These are phyloP conservation scores for Scolopax mira DNA, from an alignment of 2,113 vertebrate genomes.

Conservation along the genomic window DNA sequence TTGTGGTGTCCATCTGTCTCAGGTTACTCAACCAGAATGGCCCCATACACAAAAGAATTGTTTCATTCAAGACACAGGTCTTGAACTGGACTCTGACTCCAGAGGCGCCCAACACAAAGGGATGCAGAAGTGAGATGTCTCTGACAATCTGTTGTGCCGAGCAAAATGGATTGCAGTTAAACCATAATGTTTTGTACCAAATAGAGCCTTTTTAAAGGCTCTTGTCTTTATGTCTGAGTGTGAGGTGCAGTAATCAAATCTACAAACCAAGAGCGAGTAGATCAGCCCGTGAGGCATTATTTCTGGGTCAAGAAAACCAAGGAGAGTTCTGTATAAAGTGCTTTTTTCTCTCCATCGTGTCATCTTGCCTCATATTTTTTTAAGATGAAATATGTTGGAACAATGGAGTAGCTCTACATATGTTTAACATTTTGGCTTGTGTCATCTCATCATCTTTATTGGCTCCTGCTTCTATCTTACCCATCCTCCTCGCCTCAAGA, in stretches of 20 bases:
- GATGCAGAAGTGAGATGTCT: not conserved
- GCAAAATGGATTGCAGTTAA: not conserved
- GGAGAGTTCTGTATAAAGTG: not conserved
- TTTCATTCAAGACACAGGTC: not conserved
- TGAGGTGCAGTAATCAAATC: not conserved
- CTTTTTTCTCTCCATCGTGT: not conserved
- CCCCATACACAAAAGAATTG: not conserved
- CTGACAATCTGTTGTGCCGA: not conserved
- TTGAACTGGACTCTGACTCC: not conserved
- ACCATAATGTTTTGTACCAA: not conserved
- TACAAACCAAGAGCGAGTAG: not conserved
- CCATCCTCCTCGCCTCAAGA: not conserved
- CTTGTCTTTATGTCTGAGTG: not conserved
- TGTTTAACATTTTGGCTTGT: not conserved
- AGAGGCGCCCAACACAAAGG: not conserved
- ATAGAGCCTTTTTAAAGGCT: not conserved
- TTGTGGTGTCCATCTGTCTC: not conserved
- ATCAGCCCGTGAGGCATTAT: not conserved
- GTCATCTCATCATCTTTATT: not conserved
- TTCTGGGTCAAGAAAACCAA: not conserved
- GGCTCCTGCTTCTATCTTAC: not conserved
- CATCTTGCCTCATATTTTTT: not conserved
- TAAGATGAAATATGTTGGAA: not conserved
- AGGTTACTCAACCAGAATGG: not conserved
- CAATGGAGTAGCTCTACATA: not conserved